Evolutionary conservation across 2,888 invertebrate genomes (phyloP).

Genomic region (Limnephilus lunatus): DNA sequence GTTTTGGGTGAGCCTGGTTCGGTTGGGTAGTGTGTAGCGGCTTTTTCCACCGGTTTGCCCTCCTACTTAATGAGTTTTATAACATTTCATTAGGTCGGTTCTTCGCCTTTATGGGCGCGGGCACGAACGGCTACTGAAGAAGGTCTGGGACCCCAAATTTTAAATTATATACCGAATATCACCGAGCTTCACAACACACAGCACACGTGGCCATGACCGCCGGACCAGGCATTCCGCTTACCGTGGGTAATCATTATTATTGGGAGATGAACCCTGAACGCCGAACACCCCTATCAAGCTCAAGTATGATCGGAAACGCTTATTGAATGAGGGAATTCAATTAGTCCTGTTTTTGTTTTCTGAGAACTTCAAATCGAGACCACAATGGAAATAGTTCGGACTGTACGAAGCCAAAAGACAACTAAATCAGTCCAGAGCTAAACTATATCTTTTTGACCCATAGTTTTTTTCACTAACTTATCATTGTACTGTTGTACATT

Average conservation of each 20-base stretch:
- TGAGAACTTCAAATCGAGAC: background rate
- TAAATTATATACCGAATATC: conserved; percentile 2
- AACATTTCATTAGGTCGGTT: conserved; percentile 64
- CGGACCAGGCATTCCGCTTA: background rate
- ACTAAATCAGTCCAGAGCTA: background rate
- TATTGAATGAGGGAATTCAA: background rate
- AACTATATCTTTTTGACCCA: background rate
- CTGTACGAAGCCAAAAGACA: background rate
- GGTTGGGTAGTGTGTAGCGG: conserved; percentile 49
- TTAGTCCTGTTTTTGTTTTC: background rate
- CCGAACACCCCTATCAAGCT: background rate
- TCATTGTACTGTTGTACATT: too few relatives aligned
- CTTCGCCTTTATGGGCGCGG: conserved; percentile 54
- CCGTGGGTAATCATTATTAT: background rate
- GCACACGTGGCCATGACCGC: background rate
- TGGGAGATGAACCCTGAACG: background rate
- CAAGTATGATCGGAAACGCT: background rate
- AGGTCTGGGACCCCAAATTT: conserved; percentile 38
- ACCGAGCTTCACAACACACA: background rate
- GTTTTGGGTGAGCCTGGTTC: conserved; percentile 43
- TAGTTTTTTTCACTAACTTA: too few relatives aligned
- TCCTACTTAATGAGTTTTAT: conserved; percentile 65
- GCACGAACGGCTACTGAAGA: conserved; percentile 63
- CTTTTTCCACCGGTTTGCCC: conserved; percentile 49
- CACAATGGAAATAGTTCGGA: too few relatives aligned